Base-by-base conservation (phyloP, 2,797 vertebrate genomes). In the Cyprinodon diabolis region DNA sequence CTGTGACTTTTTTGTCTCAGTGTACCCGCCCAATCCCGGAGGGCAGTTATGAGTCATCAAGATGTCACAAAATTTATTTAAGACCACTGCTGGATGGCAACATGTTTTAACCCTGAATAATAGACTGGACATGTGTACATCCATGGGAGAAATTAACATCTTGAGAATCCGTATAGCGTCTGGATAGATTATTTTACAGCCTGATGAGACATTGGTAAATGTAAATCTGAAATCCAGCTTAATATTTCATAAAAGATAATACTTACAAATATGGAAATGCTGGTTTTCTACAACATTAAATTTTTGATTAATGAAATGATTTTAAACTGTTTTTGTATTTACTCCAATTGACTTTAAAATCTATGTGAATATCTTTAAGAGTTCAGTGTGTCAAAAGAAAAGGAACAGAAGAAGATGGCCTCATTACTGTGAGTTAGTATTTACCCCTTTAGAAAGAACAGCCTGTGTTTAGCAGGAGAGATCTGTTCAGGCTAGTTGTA, bases 401-500 rank as follows among this genome's bases (percentile, higher is more conserved):
- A 47, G 45, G 23, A 66, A 23, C 21, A 66, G 37, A n/a, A 13
- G 11, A 47, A 47, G 40, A 43, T 8, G 7, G 40, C 40, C 40
- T 43, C 40, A 43, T 5, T 43, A 4, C 40, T 43, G 40, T 43
- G 40, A 43, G 40, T 43, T 43, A 43, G 40, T 43, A 5, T 43
- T 43, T 43, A 43, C 40, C 40, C 40, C 40, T 8, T 43, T 43
- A 43, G 57, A 76, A 37, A 71, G 56, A 55, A 6, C 76, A 56
- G 57, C 51, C 49, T 78, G n/a, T 2, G 45, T 79, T 6, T 25
- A 40, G 76, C 69, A 69, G 8, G 15, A 70, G 43, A 74, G 68
- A 35, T 84, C 76, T 84, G 83, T 79, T 47, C 43, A 72, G 71
- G 82, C 78, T 78, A 85, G 82, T 82, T 72, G 51, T 75, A 70